Evolutionary conservation across 2,888 invertebrate species (phyloP), one percentile per base, ranked within the genome.

Genomic region (Entomobrya multifasciata): DNA sequence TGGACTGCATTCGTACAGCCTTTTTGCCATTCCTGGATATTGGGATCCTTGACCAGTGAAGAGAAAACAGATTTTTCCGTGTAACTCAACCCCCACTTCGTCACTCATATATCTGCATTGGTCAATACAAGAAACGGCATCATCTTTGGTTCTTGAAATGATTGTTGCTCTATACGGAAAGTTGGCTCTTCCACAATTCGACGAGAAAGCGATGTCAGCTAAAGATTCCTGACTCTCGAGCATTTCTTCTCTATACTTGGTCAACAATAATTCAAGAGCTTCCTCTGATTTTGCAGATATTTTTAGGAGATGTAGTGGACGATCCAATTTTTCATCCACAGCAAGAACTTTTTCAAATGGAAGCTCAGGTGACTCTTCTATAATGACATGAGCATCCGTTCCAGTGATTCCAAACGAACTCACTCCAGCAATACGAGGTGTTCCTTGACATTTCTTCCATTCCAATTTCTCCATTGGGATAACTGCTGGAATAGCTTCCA

Each of bases 11-110:
- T 70, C 49, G 36, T 87, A 87, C 0, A 88, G 67, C 27, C 44
- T n/a, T 41, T 87, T 44, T 2, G 81, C 85, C 88, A 88, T 88
- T 13, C 85, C 88, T 15, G 49, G 55, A 62, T 85, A 88, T 22
- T 88, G 88, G 6, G 83, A 80, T 13, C 87, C 78, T 76, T 83
- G 74, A 15, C 57, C 55, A 20, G 74, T 70, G 44, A 86, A 86
- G 6, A 83, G 83, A 49, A 87, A 87, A 25, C 77, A 77, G 3
- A 84, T 52, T 55, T 84, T 87, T 1, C 62, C 52, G 44, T 47
- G 44, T 8, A 17, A 17, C 11, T 44, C 67, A 11, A 52, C 30
- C 6, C 20, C 20, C 17, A 20, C 22, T 10, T 41, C 62, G 55
- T 77, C 11, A 13, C 22, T 41, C 17, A 30, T 1, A 27, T 11